phyloP scores from a whole-genome alignment of 2,113 vertebrate species.

The Cyprinodon tularosa region DNA sequence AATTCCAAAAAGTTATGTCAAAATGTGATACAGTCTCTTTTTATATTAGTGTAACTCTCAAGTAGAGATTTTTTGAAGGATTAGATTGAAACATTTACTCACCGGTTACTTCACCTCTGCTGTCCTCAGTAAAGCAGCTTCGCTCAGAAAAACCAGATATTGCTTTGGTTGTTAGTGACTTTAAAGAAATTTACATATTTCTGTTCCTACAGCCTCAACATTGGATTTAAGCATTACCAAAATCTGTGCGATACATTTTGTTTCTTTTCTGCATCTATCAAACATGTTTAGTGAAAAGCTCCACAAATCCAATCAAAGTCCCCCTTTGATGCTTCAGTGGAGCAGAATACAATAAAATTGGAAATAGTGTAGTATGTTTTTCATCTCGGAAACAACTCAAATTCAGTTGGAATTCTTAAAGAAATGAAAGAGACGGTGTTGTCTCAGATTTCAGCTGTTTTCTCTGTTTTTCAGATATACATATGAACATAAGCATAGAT shows the following conservation, averaged over 20 bases:
- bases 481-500: neutral
- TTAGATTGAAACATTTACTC: neutral
- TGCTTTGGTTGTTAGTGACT: neutral
- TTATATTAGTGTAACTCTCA: neutral
- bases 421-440: neutral
- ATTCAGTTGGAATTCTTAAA: neutral
- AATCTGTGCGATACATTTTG: neutral
- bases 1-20: too few species aligned
- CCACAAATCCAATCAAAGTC: conserved; percentile 8
- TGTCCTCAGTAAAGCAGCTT: neutral
- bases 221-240: neutral
- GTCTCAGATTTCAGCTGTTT: neutral
- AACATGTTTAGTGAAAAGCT: conserved; percentile 2
- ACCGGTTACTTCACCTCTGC: neutral
- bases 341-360: neutral
- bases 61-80: neutral
- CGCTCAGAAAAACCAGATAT: neutral
- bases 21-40: neutral
- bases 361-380: neutral
- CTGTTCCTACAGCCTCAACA: neutral
- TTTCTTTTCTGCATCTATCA: neutral
- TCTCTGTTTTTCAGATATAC: neutral
- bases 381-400: neutral
- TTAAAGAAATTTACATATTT: neutral
- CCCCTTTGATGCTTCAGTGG: neutral